Percentiles rank a stretch among this genome's conserved stretches.
Conservation (phyloP, 2,797 vertebrate genomes). For the Aplochiton taeniatus region DNA sequence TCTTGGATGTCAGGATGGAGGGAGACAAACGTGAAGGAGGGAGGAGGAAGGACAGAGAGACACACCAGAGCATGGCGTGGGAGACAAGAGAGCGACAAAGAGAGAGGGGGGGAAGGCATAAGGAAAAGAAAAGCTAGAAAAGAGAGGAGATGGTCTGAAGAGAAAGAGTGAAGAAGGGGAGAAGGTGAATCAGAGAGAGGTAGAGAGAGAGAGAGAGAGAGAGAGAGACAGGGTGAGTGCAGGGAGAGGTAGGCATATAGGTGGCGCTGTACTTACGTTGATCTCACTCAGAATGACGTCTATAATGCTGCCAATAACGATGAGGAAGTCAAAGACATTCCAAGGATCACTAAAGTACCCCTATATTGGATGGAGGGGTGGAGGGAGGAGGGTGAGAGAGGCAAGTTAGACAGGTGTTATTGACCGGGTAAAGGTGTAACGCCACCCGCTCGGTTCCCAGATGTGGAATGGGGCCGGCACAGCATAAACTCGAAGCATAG, state of each 20-base stretch:
- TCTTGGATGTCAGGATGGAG: slow-evolving; percentile 63
- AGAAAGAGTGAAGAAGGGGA: slow-evolving; percentile 41
- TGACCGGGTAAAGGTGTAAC: slow-evolving; percentile 24
- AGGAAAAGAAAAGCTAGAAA: slow-evolving; percentile 25
- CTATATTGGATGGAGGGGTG: slow-evolving; percentile 91
- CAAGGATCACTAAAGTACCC: slow-evolving; percentile 99
- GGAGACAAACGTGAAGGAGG: slow-evolving; percentile 41
- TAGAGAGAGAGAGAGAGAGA: slow-evolving; percentile 39
- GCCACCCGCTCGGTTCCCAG: slow-evolving; percentile 13
- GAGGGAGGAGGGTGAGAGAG: slow-evolving; percentile 87
- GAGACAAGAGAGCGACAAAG: slow-evolving; percentile 20
- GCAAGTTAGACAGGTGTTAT: slow-evolving; percentile 75
- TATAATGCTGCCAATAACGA: slow-evolving; percentile 99
- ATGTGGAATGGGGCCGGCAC: slow-evolving; percentile 22
- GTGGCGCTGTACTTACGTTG: slow-evolving; percentile 95
- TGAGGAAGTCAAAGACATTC: slow-evolving; percentile 99
- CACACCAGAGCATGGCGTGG: slow-evolving; percentile 21
- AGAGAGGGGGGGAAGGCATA: slow-evolving; percentile 43
- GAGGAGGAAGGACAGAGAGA: slow-evolving; percentile 36
- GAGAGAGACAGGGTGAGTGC: slow-evolving; percentile 26
- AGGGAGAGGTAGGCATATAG: slow-evolving; percentile 54
- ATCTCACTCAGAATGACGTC: slow-evolving; percentile 99
- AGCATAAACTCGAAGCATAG: slow-evolving; percentile 1
- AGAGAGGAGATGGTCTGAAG: not conserved
- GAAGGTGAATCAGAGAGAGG: slow-evolving; percentile 47